These are phyloP conservation scores for Erethizon dorsatum DNA, from an alignment of 2,797 vertebrate species.

Conservation along the genomic window DNA sequence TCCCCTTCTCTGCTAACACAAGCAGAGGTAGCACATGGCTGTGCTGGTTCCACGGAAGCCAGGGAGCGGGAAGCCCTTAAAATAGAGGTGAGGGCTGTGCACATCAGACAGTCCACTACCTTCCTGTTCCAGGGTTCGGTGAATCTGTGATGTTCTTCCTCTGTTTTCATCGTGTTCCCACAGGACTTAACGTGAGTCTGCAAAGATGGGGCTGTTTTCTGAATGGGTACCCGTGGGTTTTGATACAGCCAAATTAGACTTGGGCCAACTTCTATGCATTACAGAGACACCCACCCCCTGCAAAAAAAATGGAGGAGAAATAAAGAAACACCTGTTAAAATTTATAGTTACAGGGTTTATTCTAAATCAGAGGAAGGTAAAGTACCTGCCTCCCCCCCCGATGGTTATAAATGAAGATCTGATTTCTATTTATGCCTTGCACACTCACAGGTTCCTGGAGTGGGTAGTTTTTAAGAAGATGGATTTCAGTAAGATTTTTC, in stretches of 20 bases:
- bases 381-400: no score
- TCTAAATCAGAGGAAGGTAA: neutral
- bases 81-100: neutral
- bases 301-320: neutral
- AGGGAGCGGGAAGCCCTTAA: neutral
- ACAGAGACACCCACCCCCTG: neutral
- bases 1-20: neutral
- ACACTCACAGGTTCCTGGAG: neutral
- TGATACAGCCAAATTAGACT: neutral
- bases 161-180: neutral
- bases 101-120: neutral
- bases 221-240: neutral
- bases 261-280: neutral
- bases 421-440: neutral
- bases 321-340: neutral
- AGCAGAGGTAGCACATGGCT: neutral
- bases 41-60: neutral
- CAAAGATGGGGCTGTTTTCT: neutral
- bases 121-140: neutral
- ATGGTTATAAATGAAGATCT: neutral
- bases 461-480: conserved; percentile 14
- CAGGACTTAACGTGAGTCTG: neutral
- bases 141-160: neutral
- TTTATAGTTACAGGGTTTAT: neutral
- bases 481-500: neutral